Conservation (phyloP, 2,113 vertebrate genomes). For the Opisthocomus hoazin region DNA sequence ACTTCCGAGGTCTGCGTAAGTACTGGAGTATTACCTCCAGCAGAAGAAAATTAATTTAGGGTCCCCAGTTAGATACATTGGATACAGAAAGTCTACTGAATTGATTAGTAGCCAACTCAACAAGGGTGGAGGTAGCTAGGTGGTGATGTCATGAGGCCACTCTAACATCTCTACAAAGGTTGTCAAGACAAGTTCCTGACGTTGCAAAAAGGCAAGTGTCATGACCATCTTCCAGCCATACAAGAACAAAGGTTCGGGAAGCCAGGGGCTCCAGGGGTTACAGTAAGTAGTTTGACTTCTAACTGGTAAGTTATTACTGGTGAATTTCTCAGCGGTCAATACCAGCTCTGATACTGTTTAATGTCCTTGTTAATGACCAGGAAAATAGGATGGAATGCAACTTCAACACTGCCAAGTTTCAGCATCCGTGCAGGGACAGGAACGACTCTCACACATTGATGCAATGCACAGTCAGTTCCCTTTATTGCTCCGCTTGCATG, state of each 20-base stretch:
- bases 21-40: neutral
- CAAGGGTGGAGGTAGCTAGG: neutral
- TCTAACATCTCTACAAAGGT: neutral
- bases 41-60: neutral
- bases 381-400: neutral
- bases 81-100: neutral
- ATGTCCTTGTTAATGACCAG: neutral
- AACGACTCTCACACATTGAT: no score
- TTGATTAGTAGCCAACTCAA: neutral
- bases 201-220: neutral
- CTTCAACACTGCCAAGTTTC: no score
- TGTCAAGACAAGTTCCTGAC: neutral
- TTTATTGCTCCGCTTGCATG: no score
- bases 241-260: neutral
- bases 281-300: neutral
- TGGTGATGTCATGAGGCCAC: neutral
- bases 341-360: neutral
- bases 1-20: neutral
- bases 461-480: no score
- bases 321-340: neutral
- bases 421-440: no score
- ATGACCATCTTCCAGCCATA: neutral
- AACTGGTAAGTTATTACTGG: neutral
- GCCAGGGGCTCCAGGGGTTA: neutral
- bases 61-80: rapidly evolving